Evolutionary conservation across 2,113 vertebrate species (phyloP).

Genomic region (Physeter macrocephalus): DNA sequence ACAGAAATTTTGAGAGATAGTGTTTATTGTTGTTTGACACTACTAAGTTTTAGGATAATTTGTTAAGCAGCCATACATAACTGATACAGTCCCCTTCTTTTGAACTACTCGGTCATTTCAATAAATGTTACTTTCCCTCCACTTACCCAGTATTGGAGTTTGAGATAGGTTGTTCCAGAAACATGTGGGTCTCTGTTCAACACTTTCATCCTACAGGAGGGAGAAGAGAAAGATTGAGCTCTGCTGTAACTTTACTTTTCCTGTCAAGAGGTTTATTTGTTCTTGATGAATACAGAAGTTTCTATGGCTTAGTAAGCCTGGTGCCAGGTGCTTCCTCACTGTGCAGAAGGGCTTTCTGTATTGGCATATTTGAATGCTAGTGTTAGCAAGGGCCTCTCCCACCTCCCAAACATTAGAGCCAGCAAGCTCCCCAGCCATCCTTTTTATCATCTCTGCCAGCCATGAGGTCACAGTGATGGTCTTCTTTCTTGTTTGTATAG

Average conservation of each 20-base stretch:
- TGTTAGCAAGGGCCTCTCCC: not conserved
- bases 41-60: not conserved
- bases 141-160: not conserved
- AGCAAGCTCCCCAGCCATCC: not conserved
- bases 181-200: not conserved
- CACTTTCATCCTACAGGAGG: not conserved
- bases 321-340: not conserved
- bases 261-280: not conserved
- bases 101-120: not conserved
- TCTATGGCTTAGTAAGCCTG: not conserved
- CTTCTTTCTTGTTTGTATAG: not conserved
- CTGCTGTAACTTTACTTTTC: not conserved
- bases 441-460: not conserved
- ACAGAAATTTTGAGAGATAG: not conserved
- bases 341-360: not conserved
- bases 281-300: not conserved
- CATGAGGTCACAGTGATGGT: not conserved
- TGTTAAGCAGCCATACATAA: not conserved
- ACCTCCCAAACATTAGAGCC: not conserved
- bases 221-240: not conserved
- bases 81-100: not conserved
- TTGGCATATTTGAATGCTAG: fast-evolving
- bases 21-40: not conserved
- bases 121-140: not conserved
- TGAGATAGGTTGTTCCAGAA: not conserved